Evolutionary conservation across 2,113 vertebrate species (phyloP), one percentile per base, ranked within the genome.

Genomic region (Holacanthus passer): DNA sequence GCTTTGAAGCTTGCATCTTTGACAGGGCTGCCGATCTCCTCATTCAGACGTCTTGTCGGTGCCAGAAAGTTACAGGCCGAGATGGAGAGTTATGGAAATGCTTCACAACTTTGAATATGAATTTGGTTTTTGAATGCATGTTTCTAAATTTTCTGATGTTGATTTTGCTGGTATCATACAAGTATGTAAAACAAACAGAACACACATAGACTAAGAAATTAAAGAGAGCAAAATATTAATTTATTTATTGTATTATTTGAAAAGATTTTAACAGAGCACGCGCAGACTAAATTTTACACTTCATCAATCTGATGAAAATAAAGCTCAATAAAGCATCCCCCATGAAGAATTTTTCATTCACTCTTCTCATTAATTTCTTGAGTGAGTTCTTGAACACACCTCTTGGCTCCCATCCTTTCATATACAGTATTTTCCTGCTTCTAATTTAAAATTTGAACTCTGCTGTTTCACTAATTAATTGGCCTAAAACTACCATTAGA

Each of bases 371-470:
- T 17, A 16, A 45, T 14, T 56, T 0, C 7, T 20, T 8, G n/a
- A n/a, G n/a, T n/a, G n/a, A n/a, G n/a, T n/a, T 59, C 19, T 27
- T 11, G 2, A 47, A 22, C 24, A 58, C 14, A 58, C 22, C 12
- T 73, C 31, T 31, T 56, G 20, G 27, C 22, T 14, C 24, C 16
- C 14, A n/a, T 4, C 10, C 37, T 14, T 60, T 48, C 32, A 22
- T 31, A 2, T 27, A n/a, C n/a, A n/a, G n/a, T n/a, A n/a, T 67
- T 71, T 32, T 24, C 9, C 31, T 65, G 31, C 41, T 29, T 75
- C 32, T 73, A 43, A 45, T 66, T 70, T 39, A 65, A 27, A 59
- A 52, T 75, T 47, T 14, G 2, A 41, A 78, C 59, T 16, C 22
- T 45, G 27, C 10, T 55, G 7, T 1, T n/a, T 59, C 9, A 59